Base-by-base conservation (phyloP, 2,888 invertebrate species). In the Polymixis lichenea region DNA sequence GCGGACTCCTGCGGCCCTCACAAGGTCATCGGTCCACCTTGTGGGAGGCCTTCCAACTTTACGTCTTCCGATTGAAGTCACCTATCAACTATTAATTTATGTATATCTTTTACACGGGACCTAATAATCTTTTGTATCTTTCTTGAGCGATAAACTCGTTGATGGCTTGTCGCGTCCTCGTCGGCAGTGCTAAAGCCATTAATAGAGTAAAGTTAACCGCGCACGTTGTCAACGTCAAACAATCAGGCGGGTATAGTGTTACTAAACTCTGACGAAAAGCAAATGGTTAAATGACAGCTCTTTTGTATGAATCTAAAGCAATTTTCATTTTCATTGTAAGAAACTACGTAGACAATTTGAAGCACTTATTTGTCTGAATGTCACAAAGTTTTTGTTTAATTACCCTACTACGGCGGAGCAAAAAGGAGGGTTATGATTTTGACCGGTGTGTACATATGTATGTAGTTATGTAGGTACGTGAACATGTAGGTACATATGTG, bases 261-360 rank as follows among this genome's bases (percentile, higher is more conserved):
- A 77, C 71, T 62, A 28, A 80, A 77, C 49, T 43, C 19, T 56
- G 56, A 62, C 51, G 22, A 32, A 38, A 75, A 19, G 19, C 38
- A 64, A 60, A 58, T 49, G n/a, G 25, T 38, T 49, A 8, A 13
- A n/a, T 66, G 32, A 53, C 46, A 62, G 32, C n/a, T 61, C 64
- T 55, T 53, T 80, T 66, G 46, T 46, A 25, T 4, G 19, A 65
- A 51, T 13, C n/a, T n/a, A 9, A n/a, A 80, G 28, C 15, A 49
- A 55, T 61, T 72, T 32, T 56, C 17, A 32, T 28, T 7, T 43
- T 43, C 28, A 56, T 62, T 70, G 8, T 77, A 51, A 70, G 55
- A 61, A 69, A 38, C 28, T 62, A n/a, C 8, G 7, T 32, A 19
- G 22, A 78, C 19, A 38, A 55, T 78, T 69, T 49, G 8, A 8